A percentile compares a stretch with the other conserved stretches of the same genome.
Evolutionary conservation across 2,113 vertebrate genomes (phyloP).

Genomic region (Chaetura pelagica): DNA sequence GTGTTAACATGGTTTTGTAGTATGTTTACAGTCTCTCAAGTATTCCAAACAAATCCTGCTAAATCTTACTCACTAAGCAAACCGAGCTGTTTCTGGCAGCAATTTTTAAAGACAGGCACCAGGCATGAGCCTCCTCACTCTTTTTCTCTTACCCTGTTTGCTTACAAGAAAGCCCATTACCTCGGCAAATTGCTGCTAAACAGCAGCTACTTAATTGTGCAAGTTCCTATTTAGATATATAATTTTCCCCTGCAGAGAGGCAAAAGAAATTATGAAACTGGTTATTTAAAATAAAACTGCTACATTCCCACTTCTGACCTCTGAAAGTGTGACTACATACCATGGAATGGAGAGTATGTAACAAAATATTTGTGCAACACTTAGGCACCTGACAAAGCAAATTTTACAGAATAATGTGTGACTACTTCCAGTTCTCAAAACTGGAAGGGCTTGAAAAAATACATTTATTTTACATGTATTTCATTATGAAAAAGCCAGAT

Average conservation of each 20-base stretch:
- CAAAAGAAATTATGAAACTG: neutral
- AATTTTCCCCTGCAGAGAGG: neutral
- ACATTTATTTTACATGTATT: neutral
- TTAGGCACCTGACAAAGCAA: neutral
- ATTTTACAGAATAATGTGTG: conserved; percentile 15
- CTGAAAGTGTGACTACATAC: neutral
- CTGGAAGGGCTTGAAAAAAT: neutral
- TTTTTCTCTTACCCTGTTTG: neutral
- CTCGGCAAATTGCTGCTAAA: conserved; percentile 2
- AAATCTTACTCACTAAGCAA: conserved; percentile 36
- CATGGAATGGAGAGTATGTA: neutral
- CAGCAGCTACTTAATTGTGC: neutral
- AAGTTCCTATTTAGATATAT: neutral
- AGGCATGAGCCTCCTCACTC: neutral
- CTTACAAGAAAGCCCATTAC: neutral
- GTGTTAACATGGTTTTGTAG: conserved; percentile 40
- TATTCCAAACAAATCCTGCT: conserved; percentile 46
- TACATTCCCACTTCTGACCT: neutral
- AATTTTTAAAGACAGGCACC: conserved; percentile 7
- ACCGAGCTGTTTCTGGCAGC: neutral
- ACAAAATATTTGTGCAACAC: conserved; percentile 6
- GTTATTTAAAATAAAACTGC: conserved; percentile 6
- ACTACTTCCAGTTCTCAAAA: neutral
- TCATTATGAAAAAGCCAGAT: neutral
- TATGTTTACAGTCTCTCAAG: conserved; percentile 55